These are phyloP conservation scores for Galbula dea DNA, from an alignment of 2,113 vertebrate genomes.

Conservation along the genomic window DNA sequence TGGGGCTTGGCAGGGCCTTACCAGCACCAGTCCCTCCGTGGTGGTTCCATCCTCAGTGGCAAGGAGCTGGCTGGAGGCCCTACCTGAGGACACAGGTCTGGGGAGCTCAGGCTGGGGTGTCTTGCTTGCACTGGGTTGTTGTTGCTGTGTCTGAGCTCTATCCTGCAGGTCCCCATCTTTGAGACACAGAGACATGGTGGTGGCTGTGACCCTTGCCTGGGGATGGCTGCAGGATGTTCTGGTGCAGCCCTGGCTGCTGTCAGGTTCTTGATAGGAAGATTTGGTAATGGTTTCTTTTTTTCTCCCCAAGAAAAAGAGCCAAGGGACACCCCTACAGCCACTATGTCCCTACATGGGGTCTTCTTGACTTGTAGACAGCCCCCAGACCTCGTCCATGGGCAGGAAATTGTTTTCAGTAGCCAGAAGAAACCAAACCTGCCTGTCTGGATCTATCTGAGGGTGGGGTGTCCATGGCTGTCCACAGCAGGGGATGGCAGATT, in stretches of 20 bases:
- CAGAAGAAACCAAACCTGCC: neutral
- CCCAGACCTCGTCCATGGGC: neutral
- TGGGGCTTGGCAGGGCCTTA: neutral
- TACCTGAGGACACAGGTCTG: accelerated
- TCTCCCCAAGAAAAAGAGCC: neutral
- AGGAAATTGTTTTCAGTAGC: neutral
- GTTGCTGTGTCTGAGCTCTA: neutral
- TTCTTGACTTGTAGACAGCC: neutral
- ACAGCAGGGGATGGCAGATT: accelerated
- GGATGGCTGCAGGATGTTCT: neutral
- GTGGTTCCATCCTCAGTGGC: accelerated
- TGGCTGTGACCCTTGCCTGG: too few relatives aligned
- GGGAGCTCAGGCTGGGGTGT: accelerated
- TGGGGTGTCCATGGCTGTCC: neutral
- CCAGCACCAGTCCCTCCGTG: accelerated
- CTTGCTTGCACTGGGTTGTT: neutral
- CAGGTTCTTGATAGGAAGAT: neutral
- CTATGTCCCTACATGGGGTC: accelerated
- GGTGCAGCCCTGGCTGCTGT: neutral
- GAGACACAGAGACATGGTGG: neutral
- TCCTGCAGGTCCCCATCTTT: neutral
- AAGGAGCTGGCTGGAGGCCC: neutral
- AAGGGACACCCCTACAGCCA: neutral
- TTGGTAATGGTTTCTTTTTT: neutral
- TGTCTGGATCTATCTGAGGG: neutral